Percentiles rank a stretch among this genome's conserved stretches.
phyloP scores from a whole-genome alignment of 2,888 invertebrate genomes.

The Operophtera brumata region DNA sequence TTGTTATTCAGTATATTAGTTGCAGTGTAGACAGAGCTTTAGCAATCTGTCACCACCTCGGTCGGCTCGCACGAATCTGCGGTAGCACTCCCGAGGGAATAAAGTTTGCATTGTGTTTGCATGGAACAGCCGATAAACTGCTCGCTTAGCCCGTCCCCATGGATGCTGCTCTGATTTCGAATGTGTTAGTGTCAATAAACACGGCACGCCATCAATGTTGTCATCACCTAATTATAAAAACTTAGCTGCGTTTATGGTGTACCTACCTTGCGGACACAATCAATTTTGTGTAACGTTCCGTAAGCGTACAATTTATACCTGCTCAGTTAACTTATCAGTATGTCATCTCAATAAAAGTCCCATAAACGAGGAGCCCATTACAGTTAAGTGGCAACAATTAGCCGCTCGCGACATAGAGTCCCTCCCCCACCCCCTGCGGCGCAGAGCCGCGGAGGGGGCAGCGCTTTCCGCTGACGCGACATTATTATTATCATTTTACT shows the following conservation, averaged over 20 bases:
- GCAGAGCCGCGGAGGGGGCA: not conserved
- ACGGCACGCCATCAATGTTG: not conserved
- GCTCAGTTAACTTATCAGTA: constrained; percentile 11
- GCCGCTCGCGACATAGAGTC: constrained; percentile 9
- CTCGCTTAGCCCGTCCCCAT: not conserved
- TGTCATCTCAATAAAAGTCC: constrained; percentile 11
- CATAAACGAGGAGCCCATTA: constrained; percentile 4
- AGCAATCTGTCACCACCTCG: too few species aligned
- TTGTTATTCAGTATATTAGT: too few species aligned
- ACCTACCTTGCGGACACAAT: constrained; percentile 1
- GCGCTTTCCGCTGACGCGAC: constrained; percentile 16
- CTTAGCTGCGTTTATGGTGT: not conserved
- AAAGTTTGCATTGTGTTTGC: not conserved
- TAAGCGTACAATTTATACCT: constrained; percentile 9
- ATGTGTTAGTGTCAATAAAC: not conserved
- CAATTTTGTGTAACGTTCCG: constrained; percentile 2
- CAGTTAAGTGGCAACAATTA: constrained; percentile 9
- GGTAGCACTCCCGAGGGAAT: not conserved
- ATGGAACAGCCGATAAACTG: not conserved
- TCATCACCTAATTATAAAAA: not conserved
- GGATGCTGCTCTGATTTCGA: not conserved
- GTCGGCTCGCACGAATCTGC: too few species aligned
- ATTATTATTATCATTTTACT: constrained; percentile 41
- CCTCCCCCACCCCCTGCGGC: too few species aligned
- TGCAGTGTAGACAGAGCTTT: too few species aligned